Base-by-base conservation (phyloP, 2,113 vertebrate genomes). In the Poecilia latipinna region DNA sequence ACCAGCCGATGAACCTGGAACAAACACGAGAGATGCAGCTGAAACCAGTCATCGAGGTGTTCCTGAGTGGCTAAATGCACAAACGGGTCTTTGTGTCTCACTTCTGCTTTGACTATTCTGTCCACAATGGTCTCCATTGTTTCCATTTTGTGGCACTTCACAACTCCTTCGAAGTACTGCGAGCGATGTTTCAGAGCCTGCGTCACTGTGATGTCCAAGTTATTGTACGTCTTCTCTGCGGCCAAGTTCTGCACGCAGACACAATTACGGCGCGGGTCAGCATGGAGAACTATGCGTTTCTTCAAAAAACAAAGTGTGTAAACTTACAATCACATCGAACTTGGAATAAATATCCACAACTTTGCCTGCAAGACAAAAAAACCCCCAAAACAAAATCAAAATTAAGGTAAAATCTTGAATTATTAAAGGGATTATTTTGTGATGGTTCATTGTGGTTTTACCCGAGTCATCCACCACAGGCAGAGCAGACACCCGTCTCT, bases 341-440 rank as follows among this genome's bases (percentile, higher is more conserved):
- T 99, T 99, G 93, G 98, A 99, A 95, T 99, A 99, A 96, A 99
- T 99, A 95, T 99, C 98, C 94, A 99, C 98, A 89, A 99, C 98
- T 93, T 97, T 99, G 88, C 98, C 98, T 99, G 90, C 57, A 91
- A 93, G 86, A 87, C 1, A 78, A 82, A 8, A 67, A 29, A 29
- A 29, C 26, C 26, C 29, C 29, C 29, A 67, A 8, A 22, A 68
- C 6, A 63, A 62, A 35, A 44, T 0, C 10, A 31, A 13, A 5
- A 12, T 63, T 24, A 72, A 44, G 15, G 12, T 12, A 39, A 42
- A 66, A 66, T 13, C 4, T 42, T 6, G 39, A 7, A 12, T 12
- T 11, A 24, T 4, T n/a, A 24, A 12, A 42, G n/a, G 12, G 19
- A 24, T 6, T 13, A 12, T 0, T 37, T 17, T 10, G 1, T 24